Conservation (phyloP, 2,113 vertebrate species). For the Cettia cetti region DNA sequence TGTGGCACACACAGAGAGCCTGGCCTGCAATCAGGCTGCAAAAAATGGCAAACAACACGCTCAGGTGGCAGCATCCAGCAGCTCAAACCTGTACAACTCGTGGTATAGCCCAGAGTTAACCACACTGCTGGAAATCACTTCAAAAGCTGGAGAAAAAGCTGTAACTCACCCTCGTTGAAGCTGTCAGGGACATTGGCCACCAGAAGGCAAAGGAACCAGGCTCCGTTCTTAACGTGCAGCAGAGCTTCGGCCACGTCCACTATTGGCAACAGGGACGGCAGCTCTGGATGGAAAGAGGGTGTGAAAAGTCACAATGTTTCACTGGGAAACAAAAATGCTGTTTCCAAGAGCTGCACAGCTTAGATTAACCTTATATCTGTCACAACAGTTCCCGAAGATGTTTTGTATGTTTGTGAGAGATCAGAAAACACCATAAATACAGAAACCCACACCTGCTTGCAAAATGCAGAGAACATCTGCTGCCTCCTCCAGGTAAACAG, state of each 20-base stretch:
- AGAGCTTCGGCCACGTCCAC: slow-evolving; percentile 94
- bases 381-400: not conserved
- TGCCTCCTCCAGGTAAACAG: slow-evolving; percentile 95
- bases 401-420: rapidly evolving
- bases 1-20: not conserved
- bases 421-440: not conserved
- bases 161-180: slow-evolving; percentile 91
- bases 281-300: slow-evolving; percentile 70
- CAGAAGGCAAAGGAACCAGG: slow-evolving; percentile 96
- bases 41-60: rapidly evolving
- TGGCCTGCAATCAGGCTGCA: not conserved
- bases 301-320: not conserved
- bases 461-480: slow-evolving; percentile 98
- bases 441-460: slow-evolving; percentile 87
- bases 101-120: not conserved
- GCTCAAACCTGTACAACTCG: rapidly evolving
- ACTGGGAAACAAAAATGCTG: not conserved
- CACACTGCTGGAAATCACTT: not conserved
- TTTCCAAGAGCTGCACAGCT: not conserved
- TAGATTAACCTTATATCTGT: not conserved
- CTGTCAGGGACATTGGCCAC: slow-evolving; percentile 98
- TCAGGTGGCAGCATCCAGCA: not conserved
- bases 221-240: slow-evolving; percentile 91
- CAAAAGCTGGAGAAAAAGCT: not conserved
- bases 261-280: slow-evolving; percentile 91